Percentiles rank a stretch among this genome's conserved stretches.
Evolutionary conservation across 1,140 invertebrate genomes (phyloP).

Genomic region (Choristoneura fumiferana): DNA sequence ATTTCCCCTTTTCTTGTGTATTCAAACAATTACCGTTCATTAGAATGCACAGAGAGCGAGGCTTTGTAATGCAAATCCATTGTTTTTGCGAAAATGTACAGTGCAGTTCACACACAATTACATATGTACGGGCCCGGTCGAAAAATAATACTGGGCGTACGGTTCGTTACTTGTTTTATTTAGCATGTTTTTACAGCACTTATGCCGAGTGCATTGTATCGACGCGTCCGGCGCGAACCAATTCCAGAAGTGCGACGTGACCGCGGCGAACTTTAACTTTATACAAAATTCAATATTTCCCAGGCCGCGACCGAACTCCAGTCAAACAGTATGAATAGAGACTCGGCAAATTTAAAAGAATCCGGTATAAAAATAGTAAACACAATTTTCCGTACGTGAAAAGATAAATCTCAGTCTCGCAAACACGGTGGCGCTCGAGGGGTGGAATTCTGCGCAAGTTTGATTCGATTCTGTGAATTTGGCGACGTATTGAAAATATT

Average conservation of each 20-base stretch:
- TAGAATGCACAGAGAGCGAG: slow-evolving; percentile 42
- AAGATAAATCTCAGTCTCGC: slow-evolving; percentile 45
- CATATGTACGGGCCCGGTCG: slow-evolving; percentile 4
- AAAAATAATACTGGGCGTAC: background rate
- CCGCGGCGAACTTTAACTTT: slow-evolving; percentile 31
- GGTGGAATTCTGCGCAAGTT: slow-evolving; percentile 40
- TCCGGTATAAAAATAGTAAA: slow-evolving; percentile 48
- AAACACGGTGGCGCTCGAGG: slow-evolving; percentile 39
- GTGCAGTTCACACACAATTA: slow-evolving; percentile 14
- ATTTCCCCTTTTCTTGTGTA: slow-evolving; percentile 49
- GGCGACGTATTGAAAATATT: slow-evolving; percentile 40
- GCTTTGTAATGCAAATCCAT: slow-evolving; percentile 50
- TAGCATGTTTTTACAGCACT: background rate
- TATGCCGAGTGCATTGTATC: background rate
- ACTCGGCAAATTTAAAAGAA: slow-evolving; percentile 37
- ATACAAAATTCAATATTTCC: slow-evolving; percentile 46
- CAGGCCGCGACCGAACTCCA: slow-evolving; percentile 26
- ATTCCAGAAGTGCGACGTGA: slow-evolving; percentile 40
- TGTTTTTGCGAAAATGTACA: slow-evolving; percentile 36
- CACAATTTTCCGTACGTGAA: slow-evolving; percentile 44
- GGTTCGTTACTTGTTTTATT: slow-evolving; percentile 6
- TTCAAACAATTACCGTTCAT: slow-evolving; percentile 62
- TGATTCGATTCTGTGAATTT: slow-evolving; percentile 50
- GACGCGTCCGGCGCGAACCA: slow-evolving; percentile 25
- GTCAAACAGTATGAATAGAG: slow-evolving; percentile 27